Conservation (phyloP, 2,113 vertebrate genomes). For the Urocitellus parryii region DNA sequence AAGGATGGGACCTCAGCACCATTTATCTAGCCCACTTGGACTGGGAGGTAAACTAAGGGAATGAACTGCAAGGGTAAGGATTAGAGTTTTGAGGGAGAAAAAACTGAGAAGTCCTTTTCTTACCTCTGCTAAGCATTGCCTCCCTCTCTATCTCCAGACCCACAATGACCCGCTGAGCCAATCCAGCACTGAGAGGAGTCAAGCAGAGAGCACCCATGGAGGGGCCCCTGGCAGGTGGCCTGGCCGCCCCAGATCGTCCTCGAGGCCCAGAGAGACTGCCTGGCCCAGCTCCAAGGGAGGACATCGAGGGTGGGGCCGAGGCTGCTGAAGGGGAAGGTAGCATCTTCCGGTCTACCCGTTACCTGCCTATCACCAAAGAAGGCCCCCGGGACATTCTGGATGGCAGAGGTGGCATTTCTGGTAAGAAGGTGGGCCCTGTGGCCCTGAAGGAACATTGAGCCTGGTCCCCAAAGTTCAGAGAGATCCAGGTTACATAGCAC, state of each 20-base stretch:
- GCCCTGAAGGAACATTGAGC: not conserved
- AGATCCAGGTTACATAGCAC: not conserved
- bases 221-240: slow-evolving; percentile 69
- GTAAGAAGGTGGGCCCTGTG: slow-evolving; percentile 73
- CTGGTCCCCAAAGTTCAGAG: not conserved
- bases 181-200: slow-evolving; percentile 28
- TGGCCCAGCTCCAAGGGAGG: slow-evolving; percentile 66
- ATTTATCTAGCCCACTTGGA: not conserved
- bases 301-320: slow-evolving; percentile 76
- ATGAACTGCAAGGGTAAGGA: not conserved
- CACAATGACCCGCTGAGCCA: slow-evolving; percentile 70
- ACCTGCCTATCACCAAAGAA: slow-evolving; percentile 78
- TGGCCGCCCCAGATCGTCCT: slow-evolving; percentile 68
- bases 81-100: not conserved
- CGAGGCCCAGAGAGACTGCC: slow-evolving; percentile 77
- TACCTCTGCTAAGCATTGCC: slow-evolving; percentile 37
- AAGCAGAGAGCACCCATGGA: slow-evolving; percentile 70
- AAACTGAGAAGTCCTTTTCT: slow-evolving; percentile 42
- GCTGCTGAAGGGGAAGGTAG: slow-evolving; percentile 75
- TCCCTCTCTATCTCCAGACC: slow-evolving; percentile 61
- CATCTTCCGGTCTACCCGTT: slow-evolving; percentile 72
- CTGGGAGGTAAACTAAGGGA: slow-evolving; percentile 56
- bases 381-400: slow-evolving; percentile 75
- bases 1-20: not conserved
- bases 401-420: slow-evolving; percentile 79